phyloP scores from a whole-genome alignment of 2,797 vertebrate genomes.

The Vireo griseus region DNA sequence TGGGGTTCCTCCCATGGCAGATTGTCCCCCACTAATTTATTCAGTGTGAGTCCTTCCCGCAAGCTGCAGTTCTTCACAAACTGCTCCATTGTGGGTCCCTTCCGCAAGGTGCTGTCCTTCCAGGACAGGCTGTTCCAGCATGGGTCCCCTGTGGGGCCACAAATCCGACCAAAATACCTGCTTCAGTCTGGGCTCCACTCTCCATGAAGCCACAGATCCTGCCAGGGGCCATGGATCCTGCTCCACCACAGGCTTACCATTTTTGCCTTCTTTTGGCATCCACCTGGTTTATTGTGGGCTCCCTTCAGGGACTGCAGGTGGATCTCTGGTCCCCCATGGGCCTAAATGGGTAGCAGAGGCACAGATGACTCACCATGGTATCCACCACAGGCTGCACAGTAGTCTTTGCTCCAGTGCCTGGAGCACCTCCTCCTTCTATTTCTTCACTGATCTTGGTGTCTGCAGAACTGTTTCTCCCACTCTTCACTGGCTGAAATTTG shows the following conservation, averaged over 20 bases:
- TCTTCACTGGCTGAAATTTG: background rate
- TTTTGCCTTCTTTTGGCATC: background rate
- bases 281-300: background rate
- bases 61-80: background rate
- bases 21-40: background rate
- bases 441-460: background rate
- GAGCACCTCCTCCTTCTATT: no score
- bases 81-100: background rate
- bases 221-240: background rate
- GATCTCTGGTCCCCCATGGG: background rate
- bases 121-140: rapidly evolving
- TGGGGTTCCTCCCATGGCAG: background rate
- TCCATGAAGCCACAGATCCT: background rate
- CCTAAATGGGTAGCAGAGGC: background rate
- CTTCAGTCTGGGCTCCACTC: background rate
- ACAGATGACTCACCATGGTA: background rate
- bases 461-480: background rate
- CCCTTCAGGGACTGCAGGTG: background rate
- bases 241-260: background rate
- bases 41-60: background rate
- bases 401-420: background rate
- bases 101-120: background rate
- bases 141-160: background rate
- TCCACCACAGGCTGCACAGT: rapidly evolving
- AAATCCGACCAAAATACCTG: background rate